These are phyloP conservation scores for Desoria tigrina DNA, from an alignment of 2,888 invertebrate genomes.

Conservation along the genomic window DNA sequence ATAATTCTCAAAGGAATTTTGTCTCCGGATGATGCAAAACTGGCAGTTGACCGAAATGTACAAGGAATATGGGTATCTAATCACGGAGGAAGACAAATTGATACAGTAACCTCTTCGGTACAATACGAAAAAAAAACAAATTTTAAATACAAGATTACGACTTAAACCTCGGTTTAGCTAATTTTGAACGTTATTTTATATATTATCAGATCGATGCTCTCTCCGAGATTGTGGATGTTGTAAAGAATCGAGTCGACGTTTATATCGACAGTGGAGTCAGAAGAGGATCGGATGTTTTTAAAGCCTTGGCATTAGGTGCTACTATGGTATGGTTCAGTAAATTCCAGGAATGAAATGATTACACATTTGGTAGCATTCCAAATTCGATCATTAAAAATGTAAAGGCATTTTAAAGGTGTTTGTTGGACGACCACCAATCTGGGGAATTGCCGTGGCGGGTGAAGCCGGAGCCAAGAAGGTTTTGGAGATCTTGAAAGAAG, in stretches of 20 bases:
- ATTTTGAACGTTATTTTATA: constrained; percentile 41
- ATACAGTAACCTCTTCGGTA: constrained; percentile 78
- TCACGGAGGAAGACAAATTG: constrained; percentile 88
- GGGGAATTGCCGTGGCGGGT: constrained; percentile 79
- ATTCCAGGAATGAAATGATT: too few species aligned
- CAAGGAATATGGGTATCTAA: constrained; percentile 85
- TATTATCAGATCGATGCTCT: constrained; percentile 80
- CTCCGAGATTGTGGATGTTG: constrained; percentile 73
- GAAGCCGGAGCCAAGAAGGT: constrained; percentile 74
- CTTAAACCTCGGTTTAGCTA: background rate
- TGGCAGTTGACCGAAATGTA: constrained; percentile 72
- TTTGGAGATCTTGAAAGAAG: constrained; percentile 70
- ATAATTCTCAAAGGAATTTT: constrained; percentile 83
- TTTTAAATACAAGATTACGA: background rate
- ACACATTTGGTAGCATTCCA: too few species aligned
- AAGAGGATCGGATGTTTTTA: constrained; percentile 83
- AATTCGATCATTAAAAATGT: too few species aligned
- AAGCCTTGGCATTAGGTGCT: constrained; percentile 87
- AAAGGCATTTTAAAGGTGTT: constrained; percentile 72
- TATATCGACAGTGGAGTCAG: constrained; percentile 87
- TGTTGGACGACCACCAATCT: constrained; percentile 80
- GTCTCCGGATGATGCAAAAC: constrained; percentile 78
- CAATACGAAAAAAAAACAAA: constrained; percentile 35
- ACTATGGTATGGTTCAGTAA: constrained; percentile 76
- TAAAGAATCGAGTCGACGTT: constrained; percentile 69